phyloP scores from a whole-genome alignment of 2,888 invertebrate genomes.

The Apomyelois bistriatella region DNA sequence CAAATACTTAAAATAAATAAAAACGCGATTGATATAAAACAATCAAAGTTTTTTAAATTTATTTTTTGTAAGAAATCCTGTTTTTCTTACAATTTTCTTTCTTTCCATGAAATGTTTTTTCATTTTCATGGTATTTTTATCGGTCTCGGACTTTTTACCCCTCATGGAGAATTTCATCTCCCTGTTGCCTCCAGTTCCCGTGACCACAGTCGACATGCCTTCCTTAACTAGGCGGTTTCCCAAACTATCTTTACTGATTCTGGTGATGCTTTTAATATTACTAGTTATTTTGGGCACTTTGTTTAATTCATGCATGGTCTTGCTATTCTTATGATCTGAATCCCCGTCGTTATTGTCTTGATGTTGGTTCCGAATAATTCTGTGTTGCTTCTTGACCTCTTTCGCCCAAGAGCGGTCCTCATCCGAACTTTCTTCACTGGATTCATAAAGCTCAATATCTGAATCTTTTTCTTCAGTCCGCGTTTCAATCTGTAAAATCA shows the following conservation, averaged over 20 bases:
- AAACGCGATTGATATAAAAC: constrained; percentile 13
- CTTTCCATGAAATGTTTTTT: constrained; percentile 85
- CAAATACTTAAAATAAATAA: background rate
- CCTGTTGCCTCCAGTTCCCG: constrained; percentile 83
- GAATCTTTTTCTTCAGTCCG: constrained; percentile 62
- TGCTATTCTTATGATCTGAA: constrained; percentile 31
- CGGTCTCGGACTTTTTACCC: constrained; percentile 75
- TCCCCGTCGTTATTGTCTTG: constrained; percentile 50
- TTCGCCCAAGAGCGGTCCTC: constrained; percentile 90
- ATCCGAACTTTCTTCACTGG: constrained; percentile 83
- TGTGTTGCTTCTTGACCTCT: constrained; percentile 89
- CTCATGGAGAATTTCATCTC: constrained; percentile 89
- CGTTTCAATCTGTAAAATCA: constrained; percentile 45
- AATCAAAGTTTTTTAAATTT: constrained; percentile 44
- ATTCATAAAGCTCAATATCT: constrained; percentile 73
- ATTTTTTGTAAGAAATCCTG: constrained; percentile 63
- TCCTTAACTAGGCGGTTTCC: constrained; percentile 86
- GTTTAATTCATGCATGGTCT: constrained; percentile 43
- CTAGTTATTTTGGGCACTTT: constrained; percentile 76
- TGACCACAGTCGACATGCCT: constrained; percentile 67
- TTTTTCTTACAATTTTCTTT: constrained; percentile 79
- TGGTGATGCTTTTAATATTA: constrained; percentile 70
- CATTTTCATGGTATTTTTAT: constrained; percentile 80
- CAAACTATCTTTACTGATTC: constrained; percentile 82
- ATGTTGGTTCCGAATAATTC: constrained; percentile 73